phyloP scores from a whole-genome alignment of 2,888 invertebrate genomes.

The Balanococcus diminutus region DNA sequence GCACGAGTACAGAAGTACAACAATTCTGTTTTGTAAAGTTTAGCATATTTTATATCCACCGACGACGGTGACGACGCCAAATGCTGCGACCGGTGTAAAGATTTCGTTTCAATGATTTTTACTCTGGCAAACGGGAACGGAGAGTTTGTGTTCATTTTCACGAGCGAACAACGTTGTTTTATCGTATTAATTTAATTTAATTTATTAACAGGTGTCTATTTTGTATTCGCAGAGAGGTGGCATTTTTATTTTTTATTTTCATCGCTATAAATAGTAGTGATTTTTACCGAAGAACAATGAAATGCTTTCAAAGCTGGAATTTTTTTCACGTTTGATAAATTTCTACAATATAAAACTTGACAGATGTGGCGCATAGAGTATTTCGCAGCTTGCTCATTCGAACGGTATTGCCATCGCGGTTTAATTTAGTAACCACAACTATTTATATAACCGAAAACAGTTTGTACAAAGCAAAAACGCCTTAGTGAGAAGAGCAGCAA shows the following conservation, averaged over 20 bases:
- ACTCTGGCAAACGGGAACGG: background rate
- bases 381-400: background rate
- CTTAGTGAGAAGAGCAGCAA: background rate
- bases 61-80: background rate
- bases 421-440: conserved; percentile 32
- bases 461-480: background rate
- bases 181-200: background rate
- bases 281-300: background rate
- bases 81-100: background rate
- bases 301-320: background rate
- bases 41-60: conserved; percentile 5
- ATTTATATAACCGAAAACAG: background rate
- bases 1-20: conserved; percentile 11
- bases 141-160: background rate
- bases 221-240: background rate
- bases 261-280: too few relatives aligned
- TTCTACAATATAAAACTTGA: background rate
- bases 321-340: background rate
- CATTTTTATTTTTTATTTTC: too few relatives aligned
- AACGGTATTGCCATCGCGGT: background rate
- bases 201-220: conserved; percentile 1
- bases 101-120: conserved; percentile 5
- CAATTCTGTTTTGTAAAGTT: background rate
- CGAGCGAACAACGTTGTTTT: background rate
- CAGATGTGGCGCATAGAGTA: background rate